Base-by-base conservation (phyloP, 1,140 invertebrate species). In the Lysiphlebus fabarum region DNA sequence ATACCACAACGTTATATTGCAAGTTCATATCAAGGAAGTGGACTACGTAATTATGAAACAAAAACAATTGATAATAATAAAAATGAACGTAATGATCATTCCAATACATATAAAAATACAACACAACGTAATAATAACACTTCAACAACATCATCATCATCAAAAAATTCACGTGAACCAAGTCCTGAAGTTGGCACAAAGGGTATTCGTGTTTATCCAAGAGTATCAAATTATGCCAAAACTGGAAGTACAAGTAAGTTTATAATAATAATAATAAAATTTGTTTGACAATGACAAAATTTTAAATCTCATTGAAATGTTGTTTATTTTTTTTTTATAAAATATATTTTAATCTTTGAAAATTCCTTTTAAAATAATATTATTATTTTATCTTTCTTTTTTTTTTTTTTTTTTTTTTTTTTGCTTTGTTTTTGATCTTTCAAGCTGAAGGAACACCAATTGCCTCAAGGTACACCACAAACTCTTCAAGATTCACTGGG, bases 181-280 rank as follows among this genome's bases (percentile, higher is more conserved):
- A 76, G 75, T 64, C 75, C 75, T 38, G 77, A 78, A 64, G 64
- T 72, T 47, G 62, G 57, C 42, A 60, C 62, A 36, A 77, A 77
- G 63, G 64, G 69, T n/a, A 74, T 67, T 47, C 68, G 67, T 61
- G 62, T 67, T 7, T 73, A 71, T 47, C 65, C 70, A 5, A 70
- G 70, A 60, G 67, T 69, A 41, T 65, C 70, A 11, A 67, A 70
- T 38, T 75, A 70, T 51, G 60, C 62, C 33, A 69, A 70, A 62
- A 72, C 53, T 48, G 62, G 51, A 56, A 61, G 53, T 58, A 56
- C 65, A 40, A 62, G 74, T 77, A 53, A 66, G 72, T 69, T 38
- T 53, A 51, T 11, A 37, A n/a, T 51, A 37, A n/a, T 7, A 7
- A 9, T 45, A n/a, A 12, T n/a, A 51, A 38, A 26, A 26, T 2